These are phyloP conservation scores for Notiomystis cincta DNA, from an alignment of 2,113 vertebrate species.

Conservation along the genomic window DNA sequence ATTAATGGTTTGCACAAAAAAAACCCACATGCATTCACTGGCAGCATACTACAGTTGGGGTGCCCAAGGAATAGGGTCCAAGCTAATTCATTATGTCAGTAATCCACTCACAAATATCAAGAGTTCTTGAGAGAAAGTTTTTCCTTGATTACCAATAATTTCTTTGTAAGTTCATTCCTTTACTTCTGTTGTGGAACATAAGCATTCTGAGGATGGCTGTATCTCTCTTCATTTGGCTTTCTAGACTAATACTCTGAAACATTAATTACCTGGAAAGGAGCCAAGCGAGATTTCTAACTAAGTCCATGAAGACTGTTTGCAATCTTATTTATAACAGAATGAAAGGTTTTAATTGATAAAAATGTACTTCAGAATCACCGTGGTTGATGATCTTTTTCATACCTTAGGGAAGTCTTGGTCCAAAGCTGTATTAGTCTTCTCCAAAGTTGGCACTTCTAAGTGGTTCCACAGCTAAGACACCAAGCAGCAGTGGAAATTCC, in stretches of 20 bases:
- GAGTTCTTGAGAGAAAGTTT: not conserved
- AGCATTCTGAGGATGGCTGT: not conserved
- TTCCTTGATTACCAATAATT: not conserved
- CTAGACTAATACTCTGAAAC: not conserved
- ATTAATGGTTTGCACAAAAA: not conserved
- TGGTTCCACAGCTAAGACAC: not conserved
- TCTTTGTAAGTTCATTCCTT: not conserved
- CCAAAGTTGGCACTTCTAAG: not conserved
- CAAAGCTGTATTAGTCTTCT: not conserved
- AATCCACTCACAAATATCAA: not conserved
- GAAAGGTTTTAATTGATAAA: not conserved
- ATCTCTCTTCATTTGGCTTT: not conserved
- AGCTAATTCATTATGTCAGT: not conserved
- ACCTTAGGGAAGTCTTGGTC: not conserved
- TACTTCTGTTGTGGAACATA: not conserved
- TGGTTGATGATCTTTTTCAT: not conserved
- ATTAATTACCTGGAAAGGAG: not conserved
- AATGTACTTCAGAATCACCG: not conserved
- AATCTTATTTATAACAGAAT: not conserved
- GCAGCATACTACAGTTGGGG: not conserved
- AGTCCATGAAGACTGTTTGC: not conserved
- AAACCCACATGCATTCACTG: not conserved
- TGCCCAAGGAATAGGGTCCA: not conserved
- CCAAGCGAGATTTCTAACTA: not conserved
- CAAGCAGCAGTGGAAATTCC: constrained; percentile 2